Conservation (phyloP, 1,140 invertebrate genomes). For the Drosophila littoralis region DNA sequence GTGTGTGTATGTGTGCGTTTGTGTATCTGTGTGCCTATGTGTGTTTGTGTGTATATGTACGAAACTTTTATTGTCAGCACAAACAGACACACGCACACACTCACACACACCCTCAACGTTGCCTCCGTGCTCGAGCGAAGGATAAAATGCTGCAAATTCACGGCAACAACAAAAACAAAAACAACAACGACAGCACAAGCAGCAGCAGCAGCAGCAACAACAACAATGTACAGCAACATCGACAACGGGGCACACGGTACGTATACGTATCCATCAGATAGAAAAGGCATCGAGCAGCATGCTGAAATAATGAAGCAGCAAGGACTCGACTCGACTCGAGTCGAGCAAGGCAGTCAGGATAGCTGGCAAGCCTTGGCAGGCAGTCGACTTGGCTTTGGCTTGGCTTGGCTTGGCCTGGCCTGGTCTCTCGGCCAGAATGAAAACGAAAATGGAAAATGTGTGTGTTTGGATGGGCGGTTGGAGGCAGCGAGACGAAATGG, state of each 20-base stretch:
- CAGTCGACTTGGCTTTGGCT: conserved; percentile 47
- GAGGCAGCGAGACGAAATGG: not conserved
- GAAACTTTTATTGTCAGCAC: conserved; percentile 83
- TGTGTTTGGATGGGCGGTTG: conserved; percentile 28
- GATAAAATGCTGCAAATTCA: conserved; percentile 82
- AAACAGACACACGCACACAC: conserved; percentile 57
- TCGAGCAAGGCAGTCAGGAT: conserved; percentile 43
- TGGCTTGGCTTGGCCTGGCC: conserved; percentile 15
- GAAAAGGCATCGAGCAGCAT: conserved; percentile 81
- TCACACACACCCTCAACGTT: conserved; percentile 32
- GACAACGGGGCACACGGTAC: conserved; percentile 65
- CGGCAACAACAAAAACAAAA: conserved; percentile 61
- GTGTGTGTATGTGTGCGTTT: conserved; percentile 38
- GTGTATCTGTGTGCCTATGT: conserved; percentile 39
- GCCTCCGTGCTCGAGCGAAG: conserved; percentile 67
- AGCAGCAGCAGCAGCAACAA: conserved; percentile 5
- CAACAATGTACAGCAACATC: conserved; percentile 9
- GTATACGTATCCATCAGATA: conserved; percentile 82
- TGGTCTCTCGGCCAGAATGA: conserved; percentile 66
- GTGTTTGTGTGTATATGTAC: conserved; percentile 56
- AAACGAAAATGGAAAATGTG: conserved; percentile 80
- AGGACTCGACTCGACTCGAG: conserved; percentile 71
- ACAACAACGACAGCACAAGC: conserved; percentile 23
- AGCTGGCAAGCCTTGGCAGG: conserved; percentile 30
- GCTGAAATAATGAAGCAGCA: conserved; percentile 83